A percentile compares a stretch with the other conserved stretches of the same genome.
phyloP scores from a whole-genome alignment of 1,140 invertebrate genomes.

The Oedothorax gibbosus region DNA sequence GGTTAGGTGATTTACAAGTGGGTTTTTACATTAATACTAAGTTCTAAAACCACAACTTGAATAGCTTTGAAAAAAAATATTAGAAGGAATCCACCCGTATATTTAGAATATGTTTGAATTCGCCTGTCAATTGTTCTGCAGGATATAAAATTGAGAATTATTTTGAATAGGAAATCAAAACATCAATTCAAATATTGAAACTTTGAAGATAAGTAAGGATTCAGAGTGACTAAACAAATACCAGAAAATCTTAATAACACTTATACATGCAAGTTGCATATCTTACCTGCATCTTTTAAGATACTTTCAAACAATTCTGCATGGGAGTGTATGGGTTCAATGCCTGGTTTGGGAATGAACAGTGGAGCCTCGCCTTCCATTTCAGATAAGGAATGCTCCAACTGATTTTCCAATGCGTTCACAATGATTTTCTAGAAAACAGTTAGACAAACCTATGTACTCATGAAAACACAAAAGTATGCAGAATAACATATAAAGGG shows the following conservation, averaged over 20 bases:
- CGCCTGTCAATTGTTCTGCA: too few relatives aligned
- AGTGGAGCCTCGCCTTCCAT: conserved; percentile 66
- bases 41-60: too few relatives aligned
- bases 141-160: too few relatives aligned
- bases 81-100: too few relatives aligned
- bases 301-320: conserved; percentile 64
- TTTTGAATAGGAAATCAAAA: background rate
- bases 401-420: conserved; percentile 65
- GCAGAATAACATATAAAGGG: too few relatives aligned
- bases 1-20: too few relatives aligned
- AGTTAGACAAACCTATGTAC: too few relatives aligned
- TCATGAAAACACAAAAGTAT: too few relatives aligned
- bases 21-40: too few relatives aligned
- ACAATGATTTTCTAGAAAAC: conserved; percentile 49
- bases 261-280: background rate
- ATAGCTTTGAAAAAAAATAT: too few relatives aligned
- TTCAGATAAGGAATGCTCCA: conserved; percentile 65
- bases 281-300: conserved; percentile 63
- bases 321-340: conserved; percentile 67
- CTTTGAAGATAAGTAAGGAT: background rate
- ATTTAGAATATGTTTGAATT: too few relatives aligned
- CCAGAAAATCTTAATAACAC: background rate
- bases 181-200: background rate
- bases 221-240: background rate
- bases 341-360: conserved; percentile 66